Base-by-base conservation (phyloP, 1,140 invertebrate genomes). In the Zophobas morio region DNA sequence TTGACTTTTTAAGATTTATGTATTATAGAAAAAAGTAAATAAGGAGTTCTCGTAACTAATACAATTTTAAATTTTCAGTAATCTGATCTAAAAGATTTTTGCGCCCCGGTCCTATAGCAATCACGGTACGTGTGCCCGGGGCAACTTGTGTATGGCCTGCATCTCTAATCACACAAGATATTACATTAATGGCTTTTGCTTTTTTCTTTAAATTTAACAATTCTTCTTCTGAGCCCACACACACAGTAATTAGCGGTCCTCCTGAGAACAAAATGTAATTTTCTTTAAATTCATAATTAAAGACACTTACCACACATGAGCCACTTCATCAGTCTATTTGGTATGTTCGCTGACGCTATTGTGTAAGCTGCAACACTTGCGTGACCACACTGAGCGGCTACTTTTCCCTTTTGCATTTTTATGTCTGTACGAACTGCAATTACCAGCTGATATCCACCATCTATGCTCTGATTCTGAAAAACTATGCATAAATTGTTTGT, bases 401-500 rank as follows among this genome's bases (percentile, higher is more conserved):
- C 92, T 90, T 98, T 98, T 8, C 97, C 97, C 90, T 96, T 98
- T 32, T 94, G 92, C 96, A 99, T 98, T 86, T 95, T 94, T 0
- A 99, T 87, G 85, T 99, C 96, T 84, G 91, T 96, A 84, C 96
- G 89, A 1, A 98, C 94, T 33, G 97, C 93, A 57, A 99, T 85
- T 0, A 97, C 93, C 86, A 98, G 87, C 88, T 96, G 97, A 76
- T 91, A 92, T 82, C 93, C 91, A 77, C 85, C 84, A 20, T 20
- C 20, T 20, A 20, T 20, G 20, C 20, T 20, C 20, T 20, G 20
- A 20, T 20, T 20, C 20, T 20, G 20, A 20, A 20, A 20, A 20
- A 20, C 20, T 20, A 20, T 20, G 20, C 20, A 20, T 20, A 20
- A 20, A 20, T 20, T 20, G 20, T 20, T 20, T 20, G 20, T 20